These are phyloP conservation scores for Myiotriccus ornatus DNA, from an alignment of 2,797 vertebrate genomes.

Conservation along the genomic window DNA sequence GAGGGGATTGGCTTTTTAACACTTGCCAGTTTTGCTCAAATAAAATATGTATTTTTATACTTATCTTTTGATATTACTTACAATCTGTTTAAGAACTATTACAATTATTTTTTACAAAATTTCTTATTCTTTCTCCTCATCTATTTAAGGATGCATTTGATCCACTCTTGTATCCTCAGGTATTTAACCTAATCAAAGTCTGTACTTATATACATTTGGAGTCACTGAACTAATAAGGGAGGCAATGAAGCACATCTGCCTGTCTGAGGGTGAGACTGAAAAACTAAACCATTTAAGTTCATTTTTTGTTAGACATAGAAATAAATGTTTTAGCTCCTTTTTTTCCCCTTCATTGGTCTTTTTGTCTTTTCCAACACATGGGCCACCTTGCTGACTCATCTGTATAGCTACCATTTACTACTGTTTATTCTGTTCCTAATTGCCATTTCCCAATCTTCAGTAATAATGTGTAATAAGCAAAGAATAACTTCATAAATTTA, in stretches of 20 bases:
- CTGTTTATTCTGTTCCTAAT: background rate
- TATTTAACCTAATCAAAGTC: background rate
- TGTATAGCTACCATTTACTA: background rate
- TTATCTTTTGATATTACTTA: background rate
- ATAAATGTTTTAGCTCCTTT: background rate
- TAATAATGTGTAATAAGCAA: constrained; percentile 30
- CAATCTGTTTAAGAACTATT: background rate
- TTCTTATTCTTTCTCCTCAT: background rate
- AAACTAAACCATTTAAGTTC: background rate
- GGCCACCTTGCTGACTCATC: background rate
- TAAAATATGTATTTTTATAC: background rate
- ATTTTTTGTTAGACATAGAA: background rate
- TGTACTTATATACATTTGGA: background rate
- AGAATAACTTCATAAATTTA: constrained; percentile 54
- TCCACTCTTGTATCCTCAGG: background rate
- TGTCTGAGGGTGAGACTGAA: background rate
- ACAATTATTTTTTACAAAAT: background rate
- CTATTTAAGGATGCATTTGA: background rate
- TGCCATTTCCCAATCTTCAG: background rate
- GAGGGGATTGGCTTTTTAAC: background rate
- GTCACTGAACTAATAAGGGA: background rate
- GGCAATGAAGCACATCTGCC: background rate
- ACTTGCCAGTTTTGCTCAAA: background rate
- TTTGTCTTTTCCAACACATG: background rate
- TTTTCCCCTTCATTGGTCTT: background rate